These are phyloP conservation scores for Erythrocebus patas DNA, from an alignment of 2,113 vertebrate genomes.

Conservation along the genomic window DNA sequence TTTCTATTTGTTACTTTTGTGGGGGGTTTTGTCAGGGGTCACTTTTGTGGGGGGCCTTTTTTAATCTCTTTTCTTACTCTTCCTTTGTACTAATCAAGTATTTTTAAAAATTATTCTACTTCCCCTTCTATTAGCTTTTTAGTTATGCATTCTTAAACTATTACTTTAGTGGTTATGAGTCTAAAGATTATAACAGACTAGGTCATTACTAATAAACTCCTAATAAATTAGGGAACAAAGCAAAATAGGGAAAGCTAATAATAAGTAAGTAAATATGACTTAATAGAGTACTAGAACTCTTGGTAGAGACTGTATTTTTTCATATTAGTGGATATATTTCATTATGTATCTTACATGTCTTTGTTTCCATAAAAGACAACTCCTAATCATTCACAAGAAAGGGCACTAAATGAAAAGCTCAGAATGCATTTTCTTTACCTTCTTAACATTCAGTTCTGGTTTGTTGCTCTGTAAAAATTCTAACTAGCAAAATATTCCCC, in stretches of 20 bases:
- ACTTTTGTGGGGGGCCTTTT: not conserved
- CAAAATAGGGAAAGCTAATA: not conserved
- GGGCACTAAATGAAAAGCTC: not conserved
- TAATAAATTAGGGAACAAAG: not conserved
- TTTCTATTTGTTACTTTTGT: not conserved
- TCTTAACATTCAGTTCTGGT: constrained; percentile 59
- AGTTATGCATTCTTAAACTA: not conserved
- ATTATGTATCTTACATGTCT: not conserved
- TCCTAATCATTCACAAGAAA: not conserved
- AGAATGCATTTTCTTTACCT: constrained; percentile 44
- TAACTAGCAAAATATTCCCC: constrained; percentile 68
- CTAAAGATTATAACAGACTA: not conserved
- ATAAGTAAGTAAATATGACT: not conserved
- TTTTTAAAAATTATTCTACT: not conserved
- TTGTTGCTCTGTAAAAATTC: constrained; percentile 69
- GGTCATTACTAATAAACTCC: not conserved
- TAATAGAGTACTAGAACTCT: not conserved
- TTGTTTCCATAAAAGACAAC: not conserved
- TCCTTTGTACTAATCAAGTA: constrained; percentile 12
- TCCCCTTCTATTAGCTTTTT: not conserved
- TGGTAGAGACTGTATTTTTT: not conserved
- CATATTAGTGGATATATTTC: not conserved
- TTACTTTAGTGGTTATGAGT: not conserved
- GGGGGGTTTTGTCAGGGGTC: not conserved
- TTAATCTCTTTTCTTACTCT: not conserved